Evolutionary conservation across 2,113 vertebrate genomes (phyloP), one percentile per base, ranked within the genome.

Genomic region (Charadrius vociferus): DNA sequence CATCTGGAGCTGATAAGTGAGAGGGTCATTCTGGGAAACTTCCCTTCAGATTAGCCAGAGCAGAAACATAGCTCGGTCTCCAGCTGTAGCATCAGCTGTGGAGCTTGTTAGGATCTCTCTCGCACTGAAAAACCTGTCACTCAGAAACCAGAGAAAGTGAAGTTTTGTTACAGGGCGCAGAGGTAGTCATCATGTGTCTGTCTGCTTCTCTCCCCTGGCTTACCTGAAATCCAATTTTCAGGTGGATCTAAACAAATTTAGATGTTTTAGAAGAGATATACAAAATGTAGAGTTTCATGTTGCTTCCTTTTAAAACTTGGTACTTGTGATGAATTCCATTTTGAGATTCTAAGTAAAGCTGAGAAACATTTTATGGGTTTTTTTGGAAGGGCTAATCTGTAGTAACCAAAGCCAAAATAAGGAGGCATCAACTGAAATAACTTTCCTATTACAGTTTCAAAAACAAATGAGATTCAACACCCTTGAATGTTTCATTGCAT

Each of bases 31-130:
- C 26, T 29, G 49, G 43, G 55, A 95, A 62, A 14, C n/a, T 85
- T 86, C 79, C 49, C 55, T 82, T 80, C 67, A 80, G 50, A 66
- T 77, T 56, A 90, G 39, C 58, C 49, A 37, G 21, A 43, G 24
- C 0, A 0, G 66, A 87, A 85, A 63, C 16, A 27, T 5, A 75
- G 34, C n/a, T 91, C 50, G 9, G 34, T 41, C 79, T 86, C 70
- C 53, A 73, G 30, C n/a, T 0, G 0, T 34, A 58, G n/a, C 9
- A 10, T 20, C 36, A 26, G 74, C 58, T 73, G 22, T 3, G 5
- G 47, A 70, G 53, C 66, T 91, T 65, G 12, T 43, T 91, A 49
- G 58, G 61, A 49, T 65, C 24, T 24, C 10, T 32, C 29, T 50
- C 6, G 53, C 4, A 15, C 17, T 17, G 39, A 58, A 68, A 62